Percentiles rank a stretch among this genome's conserved stretches.
Conservation (phyloP, 2,888 invertebrate genomes). For the Andrena marginata region DNA sequence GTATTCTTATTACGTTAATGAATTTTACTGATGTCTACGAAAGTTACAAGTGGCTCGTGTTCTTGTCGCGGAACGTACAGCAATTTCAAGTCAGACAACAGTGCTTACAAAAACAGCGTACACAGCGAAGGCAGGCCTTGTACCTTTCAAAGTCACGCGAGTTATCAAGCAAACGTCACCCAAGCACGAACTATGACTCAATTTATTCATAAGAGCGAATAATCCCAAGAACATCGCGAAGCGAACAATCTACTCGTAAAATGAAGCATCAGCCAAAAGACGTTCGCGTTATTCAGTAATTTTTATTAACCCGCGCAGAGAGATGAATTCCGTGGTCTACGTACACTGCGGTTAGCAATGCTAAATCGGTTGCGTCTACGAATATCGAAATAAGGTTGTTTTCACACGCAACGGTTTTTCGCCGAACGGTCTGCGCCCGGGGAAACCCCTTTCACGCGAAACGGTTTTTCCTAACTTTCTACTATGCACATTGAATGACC, state of each 20-base stretch:
- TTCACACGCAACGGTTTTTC: no score
- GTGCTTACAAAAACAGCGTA: not conserved
- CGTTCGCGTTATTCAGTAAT: not conserved
- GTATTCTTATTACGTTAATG: not conserved
- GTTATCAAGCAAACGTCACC: not conserved
- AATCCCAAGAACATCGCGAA: not conserved
- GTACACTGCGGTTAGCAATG: constrained; percentile 20
- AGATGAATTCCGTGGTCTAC: not conserved
- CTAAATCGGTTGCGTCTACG: constrained; percentile 20
- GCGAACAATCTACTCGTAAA: not conserved
- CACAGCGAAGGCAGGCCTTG: not conserved
- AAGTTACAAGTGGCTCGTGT: not conserved
- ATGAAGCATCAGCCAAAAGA: not conserved
- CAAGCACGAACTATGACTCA: constrained; percentile 3
- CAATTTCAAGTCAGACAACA: not conserved
- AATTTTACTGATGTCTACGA: not conserved
- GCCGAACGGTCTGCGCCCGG: not conserved
- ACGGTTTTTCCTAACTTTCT: not conserved
- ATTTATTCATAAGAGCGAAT: constrained; percentile 4
- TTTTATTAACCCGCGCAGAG: not conserved
- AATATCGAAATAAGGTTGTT: constrained; percentile 16
- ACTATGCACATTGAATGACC: no score
- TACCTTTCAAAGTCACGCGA: constrained; percentile 1
- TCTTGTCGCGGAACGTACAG: not conserved
- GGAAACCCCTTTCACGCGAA: not conserved